Percentiles rank a stretch among this genome's conserved stretches.
Evolutionary conservation across 2,797 vertebrate genomes (phyloP).

Genomic region (Neosilurus mollespiculum): DNA sequence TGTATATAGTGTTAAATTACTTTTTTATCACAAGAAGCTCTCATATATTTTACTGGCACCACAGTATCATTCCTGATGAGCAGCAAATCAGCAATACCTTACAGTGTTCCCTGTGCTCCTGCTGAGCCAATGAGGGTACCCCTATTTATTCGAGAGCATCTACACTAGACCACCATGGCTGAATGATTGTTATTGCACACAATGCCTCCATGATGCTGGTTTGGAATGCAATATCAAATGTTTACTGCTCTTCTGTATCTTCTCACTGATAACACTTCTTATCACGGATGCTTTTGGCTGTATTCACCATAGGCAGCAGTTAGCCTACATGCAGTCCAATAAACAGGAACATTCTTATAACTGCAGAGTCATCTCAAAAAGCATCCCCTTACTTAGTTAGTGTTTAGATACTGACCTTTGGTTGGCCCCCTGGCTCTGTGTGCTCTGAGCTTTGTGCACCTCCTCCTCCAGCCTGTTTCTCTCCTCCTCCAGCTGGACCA

Average conservation of each 20-base stretch:
- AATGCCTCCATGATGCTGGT: conserved; percentile 31
- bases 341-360: background rate
- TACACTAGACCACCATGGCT: conserved; percentile 29
- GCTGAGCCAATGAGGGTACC: conserved; percentile 42
- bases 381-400: background rate
- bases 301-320: background rate
- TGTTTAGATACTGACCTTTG: conserved; percentile 80
- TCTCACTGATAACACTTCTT: conserved; percentile 13
- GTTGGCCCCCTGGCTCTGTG: conserved; percentile 87
- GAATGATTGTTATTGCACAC: conserved; percentile 35
- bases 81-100: conserved; percentile 20
- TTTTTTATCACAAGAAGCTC: background rate
- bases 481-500: conserved; percentile 86
- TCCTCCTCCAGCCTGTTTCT: conserved; percentile 87
- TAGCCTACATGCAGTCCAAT: background rate
- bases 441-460: conserved; percentile 84
- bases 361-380: background rate
- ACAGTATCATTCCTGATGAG: conserved; percentile 3
- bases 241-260: conserved; percentile 11
- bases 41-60: background rate
- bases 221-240: conserved; percentile 18
- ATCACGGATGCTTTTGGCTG: background rate
- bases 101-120: background rate
- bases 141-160: conserved; percentile 36
- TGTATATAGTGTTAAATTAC: background rate